Evolutionary conservation across 2,888 invertebrate species (phyloP), one percentile per base, ranked within the genome.

Genomic region (Neoitamus cyanurus): DNA sequence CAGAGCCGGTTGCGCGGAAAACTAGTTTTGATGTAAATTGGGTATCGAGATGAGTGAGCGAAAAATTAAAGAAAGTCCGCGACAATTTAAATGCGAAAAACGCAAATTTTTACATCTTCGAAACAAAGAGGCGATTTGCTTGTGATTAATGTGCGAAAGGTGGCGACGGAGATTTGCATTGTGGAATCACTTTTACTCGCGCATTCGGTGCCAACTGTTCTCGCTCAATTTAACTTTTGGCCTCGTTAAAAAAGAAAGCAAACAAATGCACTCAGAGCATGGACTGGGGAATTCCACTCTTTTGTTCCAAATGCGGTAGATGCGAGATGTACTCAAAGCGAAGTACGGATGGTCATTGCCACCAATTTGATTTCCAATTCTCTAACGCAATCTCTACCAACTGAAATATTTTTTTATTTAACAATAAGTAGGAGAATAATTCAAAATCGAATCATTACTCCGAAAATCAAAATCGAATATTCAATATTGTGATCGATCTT

Each of bases 61-160:
- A 31, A 78, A 78, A 48, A 48, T 78, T 78, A 31, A 48, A 48
- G 78, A 78, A 78, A 78, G 78, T 78, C 36, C 13, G 31, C 11
- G 30, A 31, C 70, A 70, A 34, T 31, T 70, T 70, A 25, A 70
- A 70, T 31, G 34, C 70, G 70, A 58, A 58, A 58, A 58, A 58
- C 20, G 20, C 25, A 58, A 20, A 58, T 58, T 58, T 58, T 58
- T 58, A 58, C 58, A 58, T 58, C 20, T 25, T 15, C 15, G 25
- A 20, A 25, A 58, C 58, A 58, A 58, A 58, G 58, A 15, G 15
- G 11, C 58, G 20, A 58, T 20, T 58, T 58, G 25, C 58, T 20
- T 9, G 25, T 58, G 58, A 58, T 58, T 58, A 58, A 58, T 58
- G 58, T 58, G 58, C 58, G 58, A 58, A 58, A 58, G 58, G 58